These are phyloP conservation scores for Pituophis catenifer DNA, from an alignment of 2,113 vertebrate species.

Conservation along the genomic window DNA sequence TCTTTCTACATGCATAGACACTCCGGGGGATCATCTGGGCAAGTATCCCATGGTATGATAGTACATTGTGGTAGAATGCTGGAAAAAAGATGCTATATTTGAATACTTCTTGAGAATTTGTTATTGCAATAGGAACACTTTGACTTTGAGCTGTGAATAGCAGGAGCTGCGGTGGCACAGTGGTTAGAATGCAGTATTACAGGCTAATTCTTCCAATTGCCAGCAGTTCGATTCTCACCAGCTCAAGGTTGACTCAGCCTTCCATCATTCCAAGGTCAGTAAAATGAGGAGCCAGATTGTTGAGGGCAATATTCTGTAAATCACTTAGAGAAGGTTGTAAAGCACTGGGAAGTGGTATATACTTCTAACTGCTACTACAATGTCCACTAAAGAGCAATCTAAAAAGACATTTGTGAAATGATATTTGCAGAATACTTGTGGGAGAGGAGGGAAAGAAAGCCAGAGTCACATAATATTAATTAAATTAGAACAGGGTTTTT, in stretches of 20 bases:
- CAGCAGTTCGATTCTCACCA: not conserved
- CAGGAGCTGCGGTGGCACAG: not conserved
- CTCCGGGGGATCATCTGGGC: not conserved
- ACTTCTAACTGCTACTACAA: not conserved
- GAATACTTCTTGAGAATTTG: not conserved
- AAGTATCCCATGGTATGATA: not conserved
- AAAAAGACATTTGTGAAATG: not conserved
- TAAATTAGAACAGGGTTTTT: not conserved
- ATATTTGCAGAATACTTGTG: not conserved
- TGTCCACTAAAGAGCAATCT: not conserved
- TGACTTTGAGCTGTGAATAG: not conserved
- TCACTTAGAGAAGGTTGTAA: not conserved
- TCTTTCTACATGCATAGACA: not conserved
- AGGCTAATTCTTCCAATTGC: not conserved
- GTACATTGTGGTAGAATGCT: not conserved
- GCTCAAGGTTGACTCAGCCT: not conserved
- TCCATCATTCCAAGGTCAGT: not conserved
- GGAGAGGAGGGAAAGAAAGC: not conserved
- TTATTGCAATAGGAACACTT: not conserved
- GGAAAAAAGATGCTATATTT: not conserved
- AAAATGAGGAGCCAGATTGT: not conserved
- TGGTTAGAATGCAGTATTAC: not conserved
- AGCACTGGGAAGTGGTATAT: not conserved
- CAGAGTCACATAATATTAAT: not conserved
- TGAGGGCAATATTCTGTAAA: not conserved